Conservation (phyloP, 2,797 vertebrate species). For the Phrynocephalus vlangalii region DNA sequence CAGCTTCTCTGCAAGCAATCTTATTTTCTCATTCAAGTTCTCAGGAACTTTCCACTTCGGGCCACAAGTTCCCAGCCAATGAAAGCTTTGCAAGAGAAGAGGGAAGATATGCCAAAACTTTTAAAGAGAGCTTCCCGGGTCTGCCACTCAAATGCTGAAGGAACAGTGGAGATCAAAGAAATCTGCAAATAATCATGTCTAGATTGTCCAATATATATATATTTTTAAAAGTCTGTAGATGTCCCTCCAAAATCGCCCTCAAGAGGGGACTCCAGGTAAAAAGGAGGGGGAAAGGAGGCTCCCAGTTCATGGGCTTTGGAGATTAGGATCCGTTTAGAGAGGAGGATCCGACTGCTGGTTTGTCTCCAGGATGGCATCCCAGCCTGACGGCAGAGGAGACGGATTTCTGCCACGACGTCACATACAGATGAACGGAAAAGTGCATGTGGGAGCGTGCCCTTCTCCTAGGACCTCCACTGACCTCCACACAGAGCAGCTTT, state of each 20-base stretch:
- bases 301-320: not conserved
- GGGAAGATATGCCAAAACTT: not conserved
- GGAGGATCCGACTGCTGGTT: no score
- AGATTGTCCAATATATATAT: not conserved
- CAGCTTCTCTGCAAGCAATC: fast-evolving
- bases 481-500: fast-evolving
- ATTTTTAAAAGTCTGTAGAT: not conserved
- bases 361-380: not conserved
- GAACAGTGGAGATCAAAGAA: not conserved
- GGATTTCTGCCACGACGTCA: no score
- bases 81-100: fast-evolving
- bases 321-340: no score
- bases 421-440: not conserved
- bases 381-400: no score
- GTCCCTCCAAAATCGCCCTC: not conserved
- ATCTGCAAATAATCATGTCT: not conserved
- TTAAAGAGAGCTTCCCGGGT: not conserved
- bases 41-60: not conserved
- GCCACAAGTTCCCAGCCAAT: fast-evolving
- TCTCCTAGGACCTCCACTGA: not conserved
- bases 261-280: not conserved
- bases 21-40: fast-evolving
- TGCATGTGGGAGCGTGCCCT: fast-evolving
- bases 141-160: not conserved
- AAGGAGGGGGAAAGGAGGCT: no score